These are phyloP conservation scores for Polydrusus tereticollis DNA, from an alignment of 2,888 invertebrate species.

Conservation along the genomic window DNA sequence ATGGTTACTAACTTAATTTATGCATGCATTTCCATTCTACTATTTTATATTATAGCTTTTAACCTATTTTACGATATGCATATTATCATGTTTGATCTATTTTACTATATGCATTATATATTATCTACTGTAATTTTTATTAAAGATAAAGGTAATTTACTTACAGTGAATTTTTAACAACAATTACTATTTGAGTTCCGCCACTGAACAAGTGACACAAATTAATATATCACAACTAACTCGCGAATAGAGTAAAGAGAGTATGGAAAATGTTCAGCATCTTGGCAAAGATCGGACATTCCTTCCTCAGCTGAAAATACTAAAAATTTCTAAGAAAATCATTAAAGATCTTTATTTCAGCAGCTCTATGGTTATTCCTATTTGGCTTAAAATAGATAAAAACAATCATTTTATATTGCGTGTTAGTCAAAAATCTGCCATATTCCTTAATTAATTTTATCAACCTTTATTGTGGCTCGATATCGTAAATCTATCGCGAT, in stretches of 20 bases:
- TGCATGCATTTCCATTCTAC: too few species aligned
- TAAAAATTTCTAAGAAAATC: slow-evolving; percentile 13
- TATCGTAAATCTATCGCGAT: slow-evolving; percentile 37
- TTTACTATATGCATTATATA: too few species aligned
- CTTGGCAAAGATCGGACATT: slow-evolving; percentile 16
- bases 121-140: too few species aligned
- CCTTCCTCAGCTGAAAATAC: slow-evolving; percentile 14
- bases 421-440: slow-evolving; percentile 3
- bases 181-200: neutral
- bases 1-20: too few species aligned
- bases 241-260: slow-evolving; percentile 14
- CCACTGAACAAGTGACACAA: neutral
- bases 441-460: slow-evolving; percentile 13
- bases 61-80: too few species aligned
- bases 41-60: too few species aligned
- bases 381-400: neutral
- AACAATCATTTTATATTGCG: slow-evolving; percentile 3
- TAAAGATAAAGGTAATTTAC: too few species aligned
- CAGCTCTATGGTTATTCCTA: neutral
- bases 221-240: slow-evolving; percentile 3
- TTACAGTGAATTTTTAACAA: too few species aligned
- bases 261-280: slow-evolving; percentile 9
- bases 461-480: slow-evolving; percentile 12
- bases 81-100: too few species aligned
- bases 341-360: slow-evolving; percentile 5